Base-by-base conservation (phyloP, 2,797 vertebrate species). In the Sebastes goodei region DNA sequence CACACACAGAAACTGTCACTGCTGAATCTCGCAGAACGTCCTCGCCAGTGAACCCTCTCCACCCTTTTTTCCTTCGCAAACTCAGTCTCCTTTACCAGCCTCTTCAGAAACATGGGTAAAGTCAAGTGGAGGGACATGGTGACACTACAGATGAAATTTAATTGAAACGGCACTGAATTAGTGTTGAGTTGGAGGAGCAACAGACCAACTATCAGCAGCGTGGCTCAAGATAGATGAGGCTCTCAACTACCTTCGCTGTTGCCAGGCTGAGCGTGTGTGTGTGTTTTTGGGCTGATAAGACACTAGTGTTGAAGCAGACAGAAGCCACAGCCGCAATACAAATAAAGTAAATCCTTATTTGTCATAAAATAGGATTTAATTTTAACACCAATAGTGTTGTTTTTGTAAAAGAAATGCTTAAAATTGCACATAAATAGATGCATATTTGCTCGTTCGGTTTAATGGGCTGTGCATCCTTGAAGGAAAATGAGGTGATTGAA, bases 401-500 rank as follows among this genome's bases (percentile, higher is more conserved):
- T 49, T 77, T 8, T 55, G 14, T 5, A 21, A 49, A 73, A 55
- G 9, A n/a, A 64, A 30, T 67, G 10, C 12, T 68, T 38, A 35
- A 74, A 74, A 53, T 4, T 21, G 20, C 14, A 68, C 60, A 59
- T 42, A 80, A 84, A 74, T 63, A n/a, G 55, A 64, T 80, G 88
- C 81, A 82, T 79, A 86, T 89, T 76, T 60, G 81, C 63, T 76
- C 7, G 10, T 81, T 89, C 30, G 30, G 93, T 96, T 96, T 96
- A 96, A 96, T 96, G 92, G 69, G 69, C 94, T 57, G 62, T 93
- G 96, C 93, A 94, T 96, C 95, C 96, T 96, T 95, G 94, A 94
- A 95, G 94, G 95, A 97, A 98, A 97, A 98, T 96, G 95, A 97
- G 95, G 96, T 97, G 97, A 98, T 98, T 99, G 98, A 99, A 98